phyloP scores from a whole-genome alignment of 2,113 vertebrate genomes.

The Phaethon lepturus region DNA sequence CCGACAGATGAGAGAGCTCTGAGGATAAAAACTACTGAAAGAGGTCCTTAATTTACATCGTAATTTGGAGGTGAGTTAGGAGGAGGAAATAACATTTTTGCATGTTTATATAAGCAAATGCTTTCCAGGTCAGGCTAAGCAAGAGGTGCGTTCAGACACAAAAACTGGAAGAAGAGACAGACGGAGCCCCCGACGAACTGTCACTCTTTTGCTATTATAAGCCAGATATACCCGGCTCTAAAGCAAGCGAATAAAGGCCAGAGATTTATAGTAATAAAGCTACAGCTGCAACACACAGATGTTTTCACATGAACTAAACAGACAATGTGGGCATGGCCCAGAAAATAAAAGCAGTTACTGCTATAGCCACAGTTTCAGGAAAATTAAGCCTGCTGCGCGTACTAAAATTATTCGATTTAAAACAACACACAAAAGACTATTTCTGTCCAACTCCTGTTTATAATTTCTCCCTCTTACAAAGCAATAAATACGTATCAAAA shows the following conservation, averaged over 20 bases:
- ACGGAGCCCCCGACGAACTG: neutral
- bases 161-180: neutral
- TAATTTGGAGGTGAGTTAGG: fast-evolving
- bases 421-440: neutral
- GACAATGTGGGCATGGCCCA: neutral
- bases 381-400: neutral
- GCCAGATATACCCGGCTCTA: neutral
- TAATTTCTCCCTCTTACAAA: neutral
- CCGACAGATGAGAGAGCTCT: neutral
- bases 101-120: neutral
- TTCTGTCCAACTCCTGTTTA: neutral
- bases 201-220: neutral
- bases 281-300: neutral
- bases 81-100: neutral
- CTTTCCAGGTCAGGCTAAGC: neutral
- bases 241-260: neutral
- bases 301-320: neutral
- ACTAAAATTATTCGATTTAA: neutral
- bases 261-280: neutral
- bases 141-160: neutral
- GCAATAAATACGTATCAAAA: neutral
- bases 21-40: neutral
- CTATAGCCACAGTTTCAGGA: neutral
- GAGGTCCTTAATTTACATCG: neutral
- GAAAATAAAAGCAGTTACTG: neutral